Evolutionary conservation across 2,797 vertebrate species (phyloP), one percentile per base, ranked within the genome.

Genomic region (Stomatorhinus walkeri): DNA sequence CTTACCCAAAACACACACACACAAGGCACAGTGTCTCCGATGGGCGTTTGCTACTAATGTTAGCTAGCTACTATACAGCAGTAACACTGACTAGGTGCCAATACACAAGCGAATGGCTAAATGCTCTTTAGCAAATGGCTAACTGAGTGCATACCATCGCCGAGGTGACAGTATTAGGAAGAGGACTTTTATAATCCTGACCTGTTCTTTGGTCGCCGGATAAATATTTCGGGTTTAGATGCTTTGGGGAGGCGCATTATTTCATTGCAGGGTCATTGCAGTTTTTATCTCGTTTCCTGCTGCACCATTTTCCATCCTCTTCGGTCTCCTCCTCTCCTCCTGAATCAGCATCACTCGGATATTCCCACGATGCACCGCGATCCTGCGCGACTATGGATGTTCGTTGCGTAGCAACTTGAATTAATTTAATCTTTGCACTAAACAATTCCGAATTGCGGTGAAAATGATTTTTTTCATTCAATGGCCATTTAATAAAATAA

Each of bases 321-420:
- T 90, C 88, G 89, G 89, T 90, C 88, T 90, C 90, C 89, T 89
- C 90, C 87, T 91, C 90, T 87, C 90, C 90, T 90, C 89, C 92
- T 93, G 92, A 93, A 90, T 92, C 92, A 93, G 92, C 92, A 92
- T 90, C 92, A 90, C 90, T 64, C 89, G 91, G 91, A 92, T 90
- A 90, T 91, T 93, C 93, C 93, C 93, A 93, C 84, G 86, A 91
- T 93, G 91, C 93, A 92, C 89, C 87, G 91, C 93, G 91, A 89
- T 89, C 89, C 88, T 91, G 90, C 90, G 90, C 90, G 90, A 87
- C 90, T 36, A 87, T 86, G 56, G 89, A 91, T 79, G 91, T 76
- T 87, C 90, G 92, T 93, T 93, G 92, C 92, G 89, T 93, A 90
- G 91, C 91, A 92, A 93, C 92, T 87, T 88, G 86, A 59, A 48